Percentiles rank a stretch among this genome's conserved stretches.
Conservation (phyloP, 2,113 vertebrate species). For the Campylomormyrus numenius region DNA sequence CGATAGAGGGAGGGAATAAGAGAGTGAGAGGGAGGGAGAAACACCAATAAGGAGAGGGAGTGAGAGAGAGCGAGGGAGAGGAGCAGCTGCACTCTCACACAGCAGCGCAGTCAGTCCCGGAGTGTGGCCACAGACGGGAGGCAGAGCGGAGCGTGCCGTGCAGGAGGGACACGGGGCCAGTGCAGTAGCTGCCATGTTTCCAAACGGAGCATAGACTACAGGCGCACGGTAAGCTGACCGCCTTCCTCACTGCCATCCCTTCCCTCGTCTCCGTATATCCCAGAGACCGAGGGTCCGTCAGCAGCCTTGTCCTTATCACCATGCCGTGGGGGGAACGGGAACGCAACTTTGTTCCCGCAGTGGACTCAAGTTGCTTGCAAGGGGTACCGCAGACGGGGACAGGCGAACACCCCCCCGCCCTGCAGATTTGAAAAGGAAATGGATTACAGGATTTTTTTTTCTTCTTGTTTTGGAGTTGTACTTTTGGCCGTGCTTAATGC, state of each 20-base stretch:
- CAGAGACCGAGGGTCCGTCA: neutral
- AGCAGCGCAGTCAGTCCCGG: constrained; percentile 58
- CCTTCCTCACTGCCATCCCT: neutral
- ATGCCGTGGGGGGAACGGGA: neutral
- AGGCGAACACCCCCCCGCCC: neutral
- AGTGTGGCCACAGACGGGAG: constrained; percentile 56
- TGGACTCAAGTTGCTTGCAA: neutral
- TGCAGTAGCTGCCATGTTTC: constrained; percentile 17
- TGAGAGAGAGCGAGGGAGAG: constrained; percentile 21
- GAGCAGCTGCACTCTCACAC: constrained; percentile 36
- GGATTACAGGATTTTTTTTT: neutral
- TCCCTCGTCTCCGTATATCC: neutral
- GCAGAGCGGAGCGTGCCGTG: constrained; percentile 43
- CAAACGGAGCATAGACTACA: constrained; percentile 48
- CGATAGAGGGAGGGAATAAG: neutral
- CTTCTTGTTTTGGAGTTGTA: neutral
- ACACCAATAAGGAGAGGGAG: neutral
- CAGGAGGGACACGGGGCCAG: constrained; percentile 24
- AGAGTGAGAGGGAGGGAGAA: neutral
- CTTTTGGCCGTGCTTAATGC: neutral
- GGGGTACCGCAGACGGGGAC: neutral
- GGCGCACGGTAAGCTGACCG: constrained; percentile 41
- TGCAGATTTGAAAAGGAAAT: neutral
- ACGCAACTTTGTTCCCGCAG: neutral
- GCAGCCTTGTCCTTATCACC: neutral